Percentiles rank a stretch among this genome's conserved stretches.
Conservation (phyloP, 2,797 vertebrate species). For the Takifugu ocellatus region DNA sequence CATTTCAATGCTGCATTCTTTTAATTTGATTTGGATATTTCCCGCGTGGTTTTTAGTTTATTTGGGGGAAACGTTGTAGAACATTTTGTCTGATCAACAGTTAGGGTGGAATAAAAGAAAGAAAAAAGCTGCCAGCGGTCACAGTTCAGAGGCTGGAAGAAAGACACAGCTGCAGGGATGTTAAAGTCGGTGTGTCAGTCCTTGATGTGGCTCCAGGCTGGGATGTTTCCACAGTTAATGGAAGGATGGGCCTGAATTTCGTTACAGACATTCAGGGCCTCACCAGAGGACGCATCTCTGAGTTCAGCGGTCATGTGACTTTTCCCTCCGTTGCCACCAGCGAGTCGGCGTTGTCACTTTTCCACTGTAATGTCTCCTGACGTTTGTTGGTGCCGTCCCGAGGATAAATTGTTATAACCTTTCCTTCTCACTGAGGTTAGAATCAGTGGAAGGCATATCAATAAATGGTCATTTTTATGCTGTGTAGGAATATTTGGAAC, state of each 20-base stretch:
- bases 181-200: slow-evolving; percentile 6
- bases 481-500: no score
- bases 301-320: not conserved
- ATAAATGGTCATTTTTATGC: no score
- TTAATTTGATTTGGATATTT: no score
- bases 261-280: not conserved
- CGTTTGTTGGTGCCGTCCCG: not conserved
- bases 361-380: not conserved
- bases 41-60: no score
- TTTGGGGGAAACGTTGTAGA: no score
- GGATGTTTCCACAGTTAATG: not conserved
- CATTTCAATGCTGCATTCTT: no score
- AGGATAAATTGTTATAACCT: not conserved
- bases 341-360: not conserved
- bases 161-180: slow-evolving; percentile 4
- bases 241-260: not conserved
- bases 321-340: not conserved
- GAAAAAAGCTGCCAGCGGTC: no score
- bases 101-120: no score
- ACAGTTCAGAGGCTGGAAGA: not conserved
- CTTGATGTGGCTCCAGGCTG: not conserved
- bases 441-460: no score
- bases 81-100: no score
- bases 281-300: not conserved
- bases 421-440: no score